Evolutionary conservation across 2,888 invertebrate species (phyloP).

Genomic region (Ichneumoninae sp.): DNA sequence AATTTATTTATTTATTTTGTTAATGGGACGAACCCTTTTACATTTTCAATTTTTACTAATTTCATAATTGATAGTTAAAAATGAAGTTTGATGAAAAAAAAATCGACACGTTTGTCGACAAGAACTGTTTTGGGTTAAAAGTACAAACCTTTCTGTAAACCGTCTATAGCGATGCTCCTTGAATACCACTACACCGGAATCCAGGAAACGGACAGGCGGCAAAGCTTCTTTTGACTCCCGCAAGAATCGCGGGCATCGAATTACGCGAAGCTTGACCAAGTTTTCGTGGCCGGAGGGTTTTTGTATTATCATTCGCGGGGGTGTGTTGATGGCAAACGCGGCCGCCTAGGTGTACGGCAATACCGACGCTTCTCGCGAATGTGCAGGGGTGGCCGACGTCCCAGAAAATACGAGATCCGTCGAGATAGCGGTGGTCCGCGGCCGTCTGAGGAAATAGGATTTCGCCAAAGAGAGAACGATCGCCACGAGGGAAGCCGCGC

Average conservation of each 20-base stretch:
- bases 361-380: constrained; percentile 9
- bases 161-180: neutral
- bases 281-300: constrained; percentile 39
- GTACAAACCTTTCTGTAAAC: neutral
- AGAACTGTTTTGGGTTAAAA: neutral
- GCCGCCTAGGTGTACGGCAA: constrained; percentile 4
- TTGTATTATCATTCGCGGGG: constrained; percentile 41
- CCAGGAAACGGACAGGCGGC: neutral
- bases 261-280: constrained; percentile 47
- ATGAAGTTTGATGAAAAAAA: too few relatives aligned
- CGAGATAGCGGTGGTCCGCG: constrained; percentile 23
- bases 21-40: too few relatives aligned
- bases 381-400: neutral
- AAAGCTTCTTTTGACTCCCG: constrained; percentile 19
- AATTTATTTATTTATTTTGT: too few relatives aligned
- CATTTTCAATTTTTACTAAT: too few relatives aligned
- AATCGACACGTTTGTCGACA: too few relatives aligned
- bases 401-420: constrained; percentile 13
- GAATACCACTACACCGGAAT: neutral
- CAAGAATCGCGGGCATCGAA: constrained; percentile 28
- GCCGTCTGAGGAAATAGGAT: constrained; percentile 8
- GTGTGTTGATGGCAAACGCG: constrained; percentile 8
- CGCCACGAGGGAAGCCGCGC: neutral
- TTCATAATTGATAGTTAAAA: too few relatives aligned
- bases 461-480: constrained; percentile 21